Evolutionary conservation across 1,140 invertebrate genomes (phyloP), one percentile per base, ranked within the genome.

Genomic region (Dolichoris vasculosae): DNA sequence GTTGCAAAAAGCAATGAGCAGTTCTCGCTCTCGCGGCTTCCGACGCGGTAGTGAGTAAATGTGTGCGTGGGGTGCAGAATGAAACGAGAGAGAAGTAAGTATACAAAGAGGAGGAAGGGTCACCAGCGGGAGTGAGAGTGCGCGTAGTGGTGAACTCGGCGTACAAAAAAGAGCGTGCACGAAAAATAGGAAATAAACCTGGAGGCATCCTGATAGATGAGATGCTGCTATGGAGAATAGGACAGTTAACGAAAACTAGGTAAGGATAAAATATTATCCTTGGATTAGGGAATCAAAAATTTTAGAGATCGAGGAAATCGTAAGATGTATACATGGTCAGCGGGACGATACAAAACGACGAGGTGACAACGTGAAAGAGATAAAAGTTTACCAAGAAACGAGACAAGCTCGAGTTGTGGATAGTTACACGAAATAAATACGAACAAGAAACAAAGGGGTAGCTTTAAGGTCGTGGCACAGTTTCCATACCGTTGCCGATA

Each of bases 1-100:
- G 13, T 51, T 0, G 90, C 80, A 26, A 77, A 64, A 0, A 89
- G 92, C 4, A 91, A 87, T 8, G 93, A 92, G 0, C 94, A 89
- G 82, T 59, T 20, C 38, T 48, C 73, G 40, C 81, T 43, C 81
- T 30, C 40, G 43, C 59, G 82, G 82, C 82, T 84, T 75, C 75
- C 76, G 59, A 78, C 82, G 48, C 82, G 55, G 38, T 84, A 48
- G 63, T 83, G 69, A 46, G 48, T 26, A 55, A 55, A 48, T 83
- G 55, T 83, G 40, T 64, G 55, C 35, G 40, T 59, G 69, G 15
- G 69, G 11, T 59, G 23, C 71, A 64, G 64, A n/a, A 6, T 13
- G 11, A 35, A 67, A 23, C 38, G 20, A 64, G 40, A n/a, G 59
- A 40, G 59, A 46, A 63, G 48, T 38, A 40, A 20, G 40, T 30